Percentiles rank a stretch among this genome's conserved stretches.
phyloP scores from a whole-genome alignment of 2,888 invertebrate species.

The Tipula confusa region DNA sequence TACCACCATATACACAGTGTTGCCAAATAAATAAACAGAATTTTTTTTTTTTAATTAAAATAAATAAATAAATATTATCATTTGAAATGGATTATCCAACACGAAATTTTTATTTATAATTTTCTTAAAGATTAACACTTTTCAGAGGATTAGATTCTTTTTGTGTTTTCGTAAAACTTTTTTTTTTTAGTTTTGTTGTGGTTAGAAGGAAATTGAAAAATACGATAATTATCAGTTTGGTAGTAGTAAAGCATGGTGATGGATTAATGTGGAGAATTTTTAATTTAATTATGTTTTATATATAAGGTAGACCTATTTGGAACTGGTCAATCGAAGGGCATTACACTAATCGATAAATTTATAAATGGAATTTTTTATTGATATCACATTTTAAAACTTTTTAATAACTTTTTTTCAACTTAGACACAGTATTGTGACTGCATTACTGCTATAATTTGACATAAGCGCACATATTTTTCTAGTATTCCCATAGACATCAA shows the following conservation, averaged over 20 bases:
- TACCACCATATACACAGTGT: no score
- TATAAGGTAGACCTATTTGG: no score
- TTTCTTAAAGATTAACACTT: constrained; percentile 12
- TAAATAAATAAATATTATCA: constrained; percentile 12
- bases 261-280: neutral
- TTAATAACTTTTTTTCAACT: no score
- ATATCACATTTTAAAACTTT: no score
- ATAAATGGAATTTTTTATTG: no score
- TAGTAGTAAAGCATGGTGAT: neutral
- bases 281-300: neutral
- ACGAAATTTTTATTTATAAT: neutral
- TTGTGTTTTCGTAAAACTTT: neutral
- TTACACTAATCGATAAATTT: no score
- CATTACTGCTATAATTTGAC: no score
- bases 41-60: neutral
- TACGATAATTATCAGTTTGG: neutral
- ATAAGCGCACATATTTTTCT: no score
- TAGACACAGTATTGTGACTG: no score
- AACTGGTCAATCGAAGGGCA: no score
- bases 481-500: no score
- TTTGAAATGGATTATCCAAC: constrained; percentile 15
- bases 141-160: neutral
- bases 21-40: neutral
- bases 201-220: neutral
- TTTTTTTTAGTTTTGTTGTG: neutral